Base-by-base conservation (phyloP, 2,888 invertebrate species). In the Patella caerulea region DNA sequence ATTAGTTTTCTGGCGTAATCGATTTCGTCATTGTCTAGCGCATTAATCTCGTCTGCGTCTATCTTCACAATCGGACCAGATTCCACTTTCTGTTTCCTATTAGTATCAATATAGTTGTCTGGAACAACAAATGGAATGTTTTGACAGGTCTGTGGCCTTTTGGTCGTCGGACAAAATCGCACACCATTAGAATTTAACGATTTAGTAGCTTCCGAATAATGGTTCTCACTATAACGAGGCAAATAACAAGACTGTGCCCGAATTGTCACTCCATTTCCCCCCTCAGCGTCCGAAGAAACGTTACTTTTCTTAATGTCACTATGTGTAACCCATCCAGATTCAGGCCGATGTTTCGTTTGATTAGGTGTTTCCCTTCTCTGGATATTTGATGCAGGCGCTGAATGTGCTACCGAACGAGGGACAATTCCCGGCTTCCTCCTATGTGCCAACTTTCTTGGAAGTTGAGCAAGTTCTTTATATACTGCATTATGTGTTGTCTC, bases 401-500 rank as follows among this genome's bases (percentile, higher is more conserved):
- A 75, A 12, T 52, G 19, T 11, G 34, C 71, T 55, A 71, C 3
- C 17, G 19, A 53, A 15, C 45, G 52, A 11, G 71, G 15, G 3
- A 11, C 19, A 34, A 54, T 17, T 19, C 12, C 29, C 29, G 19
- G 75, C 3, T 52, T 15, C 53, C 70, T 71, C 29, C 14, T 19
- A 17, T 45, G 69, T 7, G 55, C 24, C 55, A 52, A 53, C 19
- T 29, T 70, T n/a, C 70, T 71, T 9, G 75, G 55, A 45, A 54
- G 70, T 34, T 71, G 45, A 15, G 34, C 59, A 24, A 65, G 73
- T 17, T 87, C 84, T 34, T 82, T 81, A 72, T 84, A 87, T 34
- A 83, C 77, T 1, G 78, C 82, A 72, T 87, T 87, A 73, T 85
- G 82, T 0, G 87, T 86, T 2, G 83, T 82, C 71, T 81, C 81